Percentiles rank a stretch among this genome's conserved stretches.
Conservation (phyloP, 2,888 invertebrate genomes). For the Drosophila longiperda region DNA sequence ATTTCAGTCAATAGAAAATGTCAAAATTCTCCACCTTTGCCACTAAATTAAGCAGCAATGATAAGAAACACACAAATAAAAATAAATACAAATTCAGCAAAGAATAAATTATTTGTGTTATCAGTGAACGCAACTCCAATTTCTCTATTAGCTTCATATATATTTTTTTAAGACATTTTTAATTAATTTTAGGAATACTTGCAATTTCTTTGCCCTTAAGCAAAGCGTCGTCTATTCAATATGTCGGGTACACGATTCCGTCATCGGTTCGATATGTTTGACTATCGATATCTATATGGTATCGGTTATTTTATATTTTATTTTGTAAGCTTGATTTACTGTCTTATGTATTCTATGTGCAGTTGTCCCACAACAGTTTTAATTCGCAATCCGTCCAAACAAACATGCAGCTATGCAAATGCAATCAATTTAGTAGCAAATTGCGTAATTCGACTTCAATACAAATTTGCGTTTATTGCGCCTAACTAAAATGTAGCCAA, state of each 20-base stretch:
- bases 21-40: not conserved
- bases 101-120: not conserved
- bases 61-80: not conserved
- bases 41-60: not conserved
- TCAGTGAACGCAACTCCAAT: not conserved
- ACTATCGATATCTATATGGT: too few species aligned
- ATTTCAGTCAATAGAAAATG: not conserved
- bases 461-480: conserved; percentile 65
- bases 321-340: not conserved
- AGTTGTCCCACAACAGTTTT: not conserved
- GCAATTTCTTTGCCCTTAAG: not conserved
- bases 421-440: conserved; percentile 78
- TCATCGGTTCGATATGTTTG: not conserved
- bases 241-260: not conserved
- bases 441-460: conserved; percentile 77
- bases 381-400: conserved; percentile 4
- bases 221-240: not conserved
- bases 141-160: not conserved
- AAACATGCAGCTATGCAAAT: conserved; percentile 66
- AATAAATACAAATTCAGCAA: not conserved
- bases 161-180: not conserved
- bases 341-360: not conserved
- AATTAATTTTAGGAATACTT: too few species aligned
- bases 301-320: not conserved
- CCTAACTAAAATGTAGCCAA: conserved; percentile 73